Evolutionary conservation across 2,888 invertebrate genomes (phyloP).

Genomic region (Campopleginae sp.): DNA sequence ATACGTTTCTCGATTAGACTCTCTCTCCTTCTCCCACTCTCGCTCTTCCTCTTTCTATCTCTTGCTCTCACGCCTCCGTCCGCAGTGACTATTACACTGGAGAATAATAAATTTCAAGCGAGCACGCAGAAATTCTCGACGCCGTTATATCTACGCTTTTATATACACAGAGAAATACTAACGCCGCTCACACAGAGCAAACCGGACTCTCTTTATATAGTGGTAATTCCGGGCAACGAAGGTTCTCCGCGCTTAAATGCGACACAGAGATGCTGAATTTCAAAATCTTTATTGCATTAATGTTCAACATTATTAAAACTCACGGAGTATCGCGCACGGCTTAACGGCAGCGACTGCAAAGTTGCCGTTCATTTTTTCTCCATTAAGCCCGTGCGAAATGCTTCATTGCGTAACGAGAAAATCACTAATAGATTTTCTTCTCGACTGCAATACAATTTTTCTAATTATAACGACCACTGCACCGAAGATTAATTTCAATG

Average conservation of each 20-base stretch:
- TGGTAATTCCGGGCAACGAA: conserved; percentile 26
- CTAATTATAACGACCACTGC: not conserved
- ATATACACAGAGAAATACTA: not conserved
- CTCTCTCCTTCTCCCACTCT: conserved; percentile 32
- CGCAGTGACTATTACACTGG: conserved; percentile 52
- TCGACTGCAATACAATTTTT: not conserved
- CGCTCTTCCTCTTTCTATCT: conserved; percentile 17
- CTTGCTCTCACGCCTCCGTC: conserved; percentile 30
- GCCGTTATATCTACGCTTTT: conserved; percentile 22
- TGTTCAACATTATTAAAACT: conserved; percentile 36
- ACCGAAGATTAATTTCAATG: not conserved
- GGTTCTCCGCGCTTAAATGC: conserved; percentile 20
- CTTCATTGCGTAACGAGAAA: not conserved
- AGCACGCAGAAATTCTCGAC: conserved; percentile 44
- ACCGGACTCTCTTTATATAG: conserved; percentile 43
- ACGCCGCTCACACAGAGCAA: conserved; percentile 24
- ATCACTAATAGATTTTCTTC: not conserved
- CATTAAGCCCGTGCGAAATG: not conserved
- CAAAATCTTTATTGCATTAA: conserved; percentile 46
- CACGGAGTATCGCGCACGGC: conserved; percentile 7
- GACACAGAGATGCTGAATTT: conserved; percentile 21
- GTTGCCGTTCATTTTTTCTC: not conserved
- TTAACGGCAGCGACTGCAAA: conserved; percentile 4
- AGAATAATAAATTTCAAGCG: conserved; percentile 61
- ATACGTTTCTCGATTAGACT: conserved; percentile 51